A percentile compares a stretch with the other conserved stretches of the same genome.
Conservation (phyloP, 2,888 invertebrate genomes). For the Campoplex nolae region DNA sequence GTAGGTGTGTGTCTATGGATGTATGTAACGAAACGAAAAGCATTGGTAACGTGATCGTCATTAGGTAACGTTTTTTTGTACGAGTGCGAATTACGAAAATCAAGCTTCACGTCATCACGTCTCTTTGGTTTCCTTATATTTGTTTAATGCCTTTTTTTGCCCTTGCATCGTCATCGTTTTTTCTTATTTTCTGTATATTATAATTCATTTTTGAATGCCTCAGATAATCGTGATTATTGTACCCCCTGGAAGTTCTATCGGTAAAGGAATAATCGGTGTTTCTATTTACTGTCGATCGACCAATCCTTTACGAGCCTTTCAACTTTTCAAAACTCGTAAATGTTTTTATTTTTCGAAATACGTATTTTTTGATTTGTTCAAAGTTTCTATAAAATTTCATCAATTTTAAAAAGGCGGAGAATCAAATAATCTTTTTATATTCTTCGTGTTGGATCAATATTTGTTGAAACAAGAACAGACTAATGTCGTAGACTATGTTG, state of each 20-base stretch:
- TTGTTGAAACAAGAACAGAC: conserved; percentile 42
- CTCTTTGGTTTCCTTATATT: conserved; percentile 55
- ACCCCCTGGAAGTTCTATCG: conserved; percentile 8
- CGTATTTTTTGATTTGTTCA: background rate
- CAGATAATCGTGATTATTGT: conserved; percentile 63
- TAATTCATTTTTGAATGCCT: conserved; percentile 72
- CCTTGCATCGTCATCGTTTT: conserved; percentile 77
- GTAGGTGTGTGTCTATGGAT: conserved; percentile 37
- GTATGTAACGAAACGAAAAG: conserved; percentile 34
- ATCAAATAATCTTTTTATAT: background rate
- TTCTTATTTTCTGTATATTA: conserved; percentile 4
- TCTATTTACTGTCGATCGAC: conserved; percentile 9
- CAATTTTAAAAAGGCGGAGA: background rate
- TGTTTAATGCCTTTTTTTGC: conserved; percentile 26
- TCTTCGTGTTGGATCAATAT: conserved; percentile 32
- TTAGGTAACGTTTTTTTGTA: conserved; percentile 53
- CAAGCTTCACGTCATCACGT: conserved; percentile 56
- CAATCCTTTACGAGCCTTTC: background rate
- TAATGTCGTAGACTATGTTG: conserved; percentile 64
- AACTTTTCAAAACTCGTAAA: background rate
- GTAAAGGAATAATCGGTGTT: conserved; percentile 15
- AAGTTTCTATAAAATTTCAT: background rate
- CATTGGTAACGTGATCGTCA: conserved; percentile 10
- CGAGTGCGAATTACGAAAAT: conserved; percentile 37
- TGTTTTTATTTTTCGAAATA: background rate